Evolutionary conservation across 2,797 vertebrate genomes (phyloP), one percentile per base, ranked within the genome.

Genomic region (Chloroceryle amazona): DNA sequence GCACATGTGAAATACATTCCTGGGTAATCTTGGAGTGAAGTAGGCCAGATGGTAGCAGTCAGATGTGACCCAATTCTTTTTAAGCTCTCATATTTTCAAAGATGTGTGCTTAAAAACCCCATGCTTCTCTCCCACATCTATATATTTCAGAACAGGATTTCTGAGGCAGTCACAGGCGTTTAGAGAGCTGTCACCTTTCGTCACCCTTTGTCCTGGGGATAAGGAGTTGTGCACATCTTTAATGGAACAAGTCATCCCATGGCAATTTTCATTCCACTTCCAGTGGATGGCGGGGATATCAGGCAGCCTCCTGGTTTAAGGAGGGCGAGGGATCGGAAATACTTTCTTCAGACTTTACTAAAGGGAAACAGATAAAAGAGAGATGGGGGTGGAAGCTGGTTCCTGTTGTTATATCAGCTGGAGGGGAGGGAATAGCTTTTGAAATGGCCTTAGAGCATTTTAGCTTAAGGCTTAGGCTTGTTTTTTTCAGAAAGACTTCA

Each of bases 31-130:
- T 91, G 72, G 84, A 95, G 94, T 93, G 90, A 95, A 96, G 83
- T 58, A 95, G 91, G 96, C 96, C 97, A 97, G 97, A 97, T 98
- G 97, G 97, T 97, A 97, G 96, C 96, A 96, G 94, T 97, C 96
- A 97, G 95, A 97, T 87, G 93, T 95, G 96, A 97, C 94, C 96
- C 96, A 96, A 47, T 97, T 98, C 95, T 96, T 90, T 81, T 92
- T 86, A 96, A 95, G 89, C 88, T 90, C 79, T 96, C 84, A 55
- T 71, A 75, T 90, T 97, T 97, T 94, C 91, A 94, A 91, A 92
- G 86, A 88, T 44, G 49, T 73, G 80, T 58, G 62, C 82, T 88
- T 86, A 67, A 83, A 95, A 29, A 7, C 37, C 54, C 86, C 11
- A 4, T 31, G 47, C 54, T 57, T 73, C 52, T 81, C 58, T 91